Evolutionary conservation across 2,888 invertebrate species (phyloP).

Genomic region (Neoascia interrupta): DNA sequence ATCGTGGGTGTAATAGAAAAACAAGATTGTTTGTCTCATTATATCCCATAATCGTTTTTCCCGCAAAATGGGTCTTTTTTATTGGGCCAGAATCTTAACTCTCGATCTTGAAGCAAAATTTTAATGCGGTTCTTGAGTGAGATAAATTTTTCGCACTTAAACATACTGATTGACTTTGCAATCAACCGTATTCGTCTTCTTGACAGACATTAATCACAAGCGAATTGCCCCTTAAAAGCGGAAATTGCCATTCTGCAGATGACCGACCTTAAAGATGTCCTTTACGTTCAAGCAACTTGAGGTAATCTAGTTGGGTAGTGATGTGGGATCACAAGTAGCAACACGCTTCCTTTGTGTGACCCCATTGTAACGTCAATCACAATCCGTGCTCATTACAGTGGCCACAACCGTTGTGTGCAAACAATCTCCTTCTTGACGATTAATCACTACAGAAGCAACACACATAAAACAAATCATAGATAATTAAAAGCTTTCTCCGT

Average conservation of each 20-base stretch:
- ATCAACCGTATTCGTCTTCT: too few relatives aligned
- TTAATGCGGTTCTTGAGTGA: too few relatives aligned
- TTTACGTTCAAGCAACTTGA: neutral
- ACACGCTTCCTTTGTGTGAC: neutral
- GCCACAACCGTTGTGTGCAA: conserved; percentile 18
- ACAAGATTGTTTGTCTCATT: too few relatives aligned
- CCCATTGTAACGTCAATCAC: conserved; percentile 30
- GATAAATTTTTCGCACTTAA: too few relatives aligned
- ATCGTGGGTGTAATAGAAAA: too few relatives aligned
- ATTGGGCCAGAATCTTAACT: too few relatives aligned
- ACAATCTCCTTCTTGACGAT: conserved; percentile 33
- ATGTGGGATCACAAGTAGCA: too few relatives aligned
- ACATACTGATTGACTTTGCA: too few relatives aligned
- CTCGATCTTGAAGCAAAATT: too few relatives aligned
- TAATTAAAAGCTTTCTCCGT: conserved; percentile 58
- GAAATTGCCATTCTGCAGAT: neutral
- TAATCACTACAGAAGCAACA: conserved; percentile 55
- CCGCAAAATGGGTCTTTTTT: too few relatives aligned
- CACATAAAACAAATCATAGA: conserved; percentile 33
- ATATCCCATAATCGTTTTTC: too few relatives aligned
- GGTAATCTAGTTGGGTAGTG: neutral
- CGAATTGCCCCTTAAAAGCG: neutral
- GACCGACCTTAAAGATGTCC: neutral
- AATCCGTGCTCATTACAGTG: conserved; percentile 11
- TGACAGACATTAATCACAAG: too few relatives aligned